A percentile compares a stretch with the other conserved stretches of the same genome.
Conservation (phyloP, 2,113 vertebrate genomes). For the Bos javanicus region DNA sequence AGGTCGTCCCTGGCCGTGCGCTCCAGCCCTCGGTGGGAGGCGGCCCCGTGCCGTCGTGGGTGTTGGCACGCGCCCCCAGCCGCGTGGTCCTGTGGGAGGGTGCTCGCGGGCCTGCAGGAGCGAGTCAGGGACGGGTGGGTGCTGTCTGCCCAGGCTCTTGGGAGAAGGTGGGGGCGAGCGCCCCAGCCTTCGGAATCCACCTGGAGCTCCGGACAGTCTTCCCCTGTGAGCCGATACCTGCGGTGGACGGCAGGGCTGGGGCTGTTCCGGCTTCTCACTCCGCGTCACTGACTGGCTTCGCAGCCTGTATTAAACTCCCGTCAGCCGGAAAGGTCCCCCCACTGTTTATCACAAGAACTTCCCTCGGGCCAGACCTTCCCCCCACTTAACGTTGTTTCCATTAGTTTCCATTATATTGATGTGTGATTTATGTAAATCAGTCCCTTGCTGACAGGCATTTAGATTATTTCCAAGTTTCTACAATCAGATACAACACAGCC, state of each 20-base stretch:
- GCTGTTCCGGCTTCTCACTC: background rate
- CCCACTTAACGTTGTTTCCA: background rate
- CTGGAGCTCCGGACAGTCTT: background rate
- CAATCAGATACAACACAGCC: background rate
- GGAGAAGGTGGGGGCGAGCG: background rate
- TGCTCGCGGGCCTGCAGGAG: background rate
- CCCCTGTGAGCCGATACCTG: background rate
- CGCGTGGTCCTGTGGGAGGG: background rate
- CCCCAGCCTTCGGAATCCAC: background rate
- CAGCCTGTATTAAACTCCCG: background rate
- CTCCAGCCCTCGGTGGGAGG: background rate
- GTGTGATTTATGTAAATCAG: background rate
- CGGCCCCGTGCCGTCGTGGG: background rate
- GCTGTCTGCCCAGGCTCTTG: background rate
- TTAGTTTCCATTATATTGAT: background rate
- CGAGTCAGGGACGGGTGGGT: background rate
- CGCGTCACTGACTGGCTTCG: background rate
- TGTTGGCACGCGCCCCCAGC: background rate
- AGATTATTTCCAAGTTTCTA: background rate
- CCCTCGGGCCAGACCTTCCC: background rate
- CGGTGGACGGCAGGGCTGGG: background rate
- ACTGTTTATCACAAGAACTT: background rate
- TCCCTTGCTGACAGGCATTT: background rate
- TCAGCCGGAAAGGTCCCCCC: background rate
- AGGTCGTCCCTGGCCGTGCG: background rate